Conservation (phyloP, 2,113 vertebrate genomes). For the Lipotes vexillifer region DNA sequence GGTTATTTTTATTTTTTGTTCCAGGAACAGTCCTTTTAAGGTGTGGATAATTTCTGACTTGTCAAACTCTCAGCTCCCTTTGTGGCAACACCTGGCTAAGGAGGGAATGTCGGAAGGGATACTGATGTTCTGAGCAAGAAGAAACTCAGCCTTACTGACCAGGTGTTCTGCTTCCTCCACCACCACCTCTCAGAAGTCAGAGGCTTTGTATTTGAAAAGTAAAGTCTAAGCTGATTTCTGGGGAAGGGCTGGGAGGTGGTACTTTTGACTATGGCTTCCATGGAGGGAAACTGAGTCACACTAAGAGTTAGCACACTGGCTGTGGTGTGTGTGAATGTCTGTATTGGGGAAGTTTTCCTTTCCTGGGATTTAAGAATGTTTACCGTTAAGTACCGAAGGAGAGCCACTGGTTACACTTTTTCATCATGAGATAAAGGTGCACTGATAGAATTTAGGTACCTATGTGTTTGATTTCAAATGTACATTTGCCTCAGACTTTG, state of each 20-base stretch:
- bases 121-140: neutral
- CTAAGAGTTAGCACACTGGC: neutral
- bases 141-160: neutral
- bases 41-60: slow-evolving; percentile 18
- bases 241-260: neutral
- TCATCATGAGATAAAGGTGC: neutral
- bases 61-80: slow-evolving; percentile 7
- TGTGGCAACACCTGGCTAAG: slow-evolving; percentile 43
- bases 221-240: neutral
- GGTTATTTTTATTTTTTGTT: neutral
- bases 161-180: neutral
- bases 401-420: neutral
- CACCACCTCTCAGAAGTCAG: neutral
- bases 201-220: slow-evolving; percentile 5
- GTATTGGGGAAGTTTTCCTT: neutral
- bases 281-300: neutral
- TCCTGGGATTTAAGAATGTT: neutral
- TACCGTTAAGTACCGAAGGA: neutral
- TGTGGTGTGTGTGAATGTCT: neutral
- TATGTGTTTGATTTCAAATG: neutral
- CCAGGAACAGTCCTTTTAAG: slow-evolving; percentile 38
- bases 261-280: neutral
- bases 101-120: neutral
- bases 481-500: neutral
- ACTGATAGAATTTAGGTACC: neutral